A percentile compares a stretch with the other conserved stretches of the same genome.
phyloP scores from a whole-genome alignment of 2,113 vertebrate species.

The Heterotis niloticus region DNA sequence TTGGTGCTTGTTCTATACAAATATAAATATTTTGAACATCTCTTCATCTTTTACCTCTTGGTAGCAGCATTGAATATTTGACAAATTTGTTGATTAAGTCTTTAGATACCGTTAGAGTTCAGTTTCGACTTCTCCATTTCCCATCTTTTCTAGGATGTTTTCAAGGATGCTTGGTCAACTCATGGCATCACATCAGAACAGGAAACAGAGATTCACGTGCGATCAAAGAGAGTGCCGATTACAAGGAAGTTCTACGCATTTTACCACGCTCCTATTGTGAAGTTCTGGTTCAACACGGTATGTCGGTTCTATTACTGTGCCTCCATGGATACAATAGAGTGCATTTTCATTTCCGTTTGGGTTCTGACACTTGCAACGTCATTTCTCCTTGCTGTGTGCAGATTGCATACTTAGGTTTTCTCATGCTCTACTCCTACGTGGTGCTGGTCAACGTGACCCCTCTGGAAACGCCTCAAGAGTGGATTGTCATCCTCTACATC shows the following conservation, averaged over 20 bases:
- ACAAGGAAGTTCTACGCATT: slow-evolving; percentile 94
- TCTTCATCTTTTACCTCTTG: background rate
- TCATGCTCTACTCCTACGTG: slow-evolving; percentile 95
- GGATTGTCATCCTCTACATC: slow-evolving; percentile 96
- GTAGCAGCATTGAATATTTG: too few species aligned
- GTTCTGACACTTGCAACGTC: background rate
- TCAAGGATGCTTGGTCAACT: slow-evolving; percentile 79
- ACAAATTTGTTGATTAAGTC: too few species aligned
- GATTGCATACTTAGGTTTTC: slow-evolving; percentile 90
- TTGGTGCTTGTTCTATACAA: too few species aligned
- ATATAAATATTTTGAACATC: too few species aligned
- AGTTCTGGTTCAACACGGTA: slow-evolving; percentile 98
- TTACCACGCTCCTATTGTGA: slow-evolving; percentile 96
- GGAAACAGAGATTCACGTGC: slow-evolving; percentile 79
- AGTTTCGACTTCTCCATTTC: background rate
- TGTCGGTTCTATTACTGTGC: background rate
- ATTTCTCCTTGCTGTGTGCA: slow-evolving; percentile 44
- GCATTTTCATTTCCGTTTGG: background rate
- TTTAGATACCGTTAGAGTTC: too few species aligned
- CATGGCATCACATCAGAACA: slow-evolving; percentile 71
- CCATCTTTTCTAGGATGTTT: slow-evolving; percentile 50
- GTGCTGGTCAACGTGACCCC: slow-evolving; percentile 85
- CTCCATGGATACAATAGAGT: background rate
- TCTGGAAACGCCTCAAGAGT: slow-evolving; percentile 83
- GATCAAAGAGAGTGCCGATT: slow-evolving; percentile 84